Percentiles rank a stretch among this genome's conserved stretches.
Conservation (phyloP, 2,113 vertebrate species). For the Pachyramphus minor region DNA sequence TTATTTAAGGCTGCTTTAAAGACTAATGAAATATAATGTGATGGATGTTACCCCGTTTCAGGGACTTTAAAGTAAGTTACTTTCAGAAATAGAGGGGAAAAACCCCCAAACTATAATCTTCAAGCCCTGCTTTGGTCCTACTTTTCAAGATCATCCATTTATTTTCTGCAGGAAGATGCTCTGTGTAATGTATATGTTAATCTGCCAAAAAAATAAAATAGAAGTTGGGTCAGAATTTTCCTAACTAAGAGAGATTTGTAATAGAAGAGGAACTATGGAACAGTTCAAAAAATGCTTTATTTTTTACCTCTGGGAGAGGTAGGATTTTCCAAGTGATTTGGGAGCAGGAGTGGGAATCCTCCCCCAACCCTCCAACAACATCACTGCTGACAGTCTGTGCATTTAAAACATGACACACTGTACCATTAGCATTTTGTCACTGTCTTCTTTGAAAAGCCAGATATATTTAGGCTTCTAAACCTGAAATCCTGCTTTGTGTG, state of each 20-base stretch:
- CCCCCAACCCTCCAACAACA: not conserved
- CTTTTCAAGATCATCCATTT: not conserved
- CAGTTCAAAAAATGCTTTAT: not conserved
- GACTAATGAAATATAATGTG: slow-evolving; percentile 42
- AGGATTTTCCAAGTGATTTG: not conserved
- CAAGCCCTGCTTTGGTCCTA: not conserved
- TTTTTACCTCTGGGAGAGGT: not conserved
- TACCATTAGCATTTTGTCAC: slow-evolving; percentile 43
- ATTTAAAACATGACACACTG: not conserved
- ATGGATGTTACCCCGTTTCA: slow-evolving; percentile 6
- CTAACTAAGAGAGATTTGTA: not conserved
- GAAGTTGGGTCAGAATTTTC: not conserved
- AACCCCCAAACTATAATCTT: not conserved
- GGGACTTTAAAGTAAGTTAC: slow-evolving; percentile 42
- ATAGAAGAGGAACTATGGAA: not conserved
- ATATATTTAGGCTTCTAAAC: slow-evolving; percentile 47
- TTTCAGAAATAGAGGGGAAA: not conserved
- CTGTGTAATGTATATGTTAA: not conserved
- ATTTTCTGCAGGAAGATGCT: not conserved
- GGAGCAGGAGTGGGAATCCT: not conserved
- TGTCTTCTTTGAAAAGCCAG: slow-evolving; percentile 7
- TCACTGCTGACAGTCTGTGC: not conserved
- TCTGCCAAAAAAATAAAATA: not conserved
- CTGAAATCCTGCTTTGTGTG: not conserved
- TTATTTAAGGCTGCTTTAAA: slow-evolving; percentile 56